Percentiles rank a stretch among this genome's conserved stretches.
phyloP scores from a whole-genome alignment of 2,888 invertebrate species.

The Leucoma salicis region DNA sequence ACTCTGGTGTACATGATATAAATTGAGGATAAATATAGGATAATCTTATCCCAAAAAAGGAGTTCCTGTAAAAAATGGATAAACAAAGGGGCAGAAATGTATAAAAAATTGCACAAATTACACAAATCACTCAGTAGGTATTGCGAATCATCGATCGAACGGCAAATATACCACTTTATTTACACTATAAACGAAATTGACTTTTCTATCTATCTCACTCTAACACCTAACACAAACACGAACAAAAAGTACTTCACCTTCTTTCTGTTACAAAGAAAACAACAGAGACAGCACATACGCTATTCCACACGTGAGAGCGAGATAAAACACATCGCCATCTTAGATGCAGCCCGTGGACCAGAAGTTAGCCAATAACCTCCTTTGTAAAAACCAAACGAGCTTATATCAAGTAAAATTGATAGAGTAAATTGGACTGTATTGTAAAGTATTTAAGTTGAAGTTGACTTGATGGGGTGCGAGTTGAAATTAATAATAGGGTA shows the following conservation, averaged over 20 bases:
- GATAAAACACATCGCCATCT: constrained; percentile 70
- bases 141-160: constrained; percentile 50
- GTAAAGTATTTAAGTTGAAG: constrained; percentile 40
- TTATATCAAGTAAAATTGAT: constrained; percentile 44
- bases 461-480: constrained; percentile 37
- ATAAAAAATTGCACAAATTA: constrained; percentile 9
- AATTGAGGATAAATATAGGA: too few relatives aligned
- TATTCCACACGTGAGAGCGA: constrained; percentile 30
- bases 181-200: constrained; percentile 67
- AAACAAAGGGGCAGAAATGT: constrained; percentile 1
- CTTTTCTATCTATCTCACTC: constrained; percentile 54
- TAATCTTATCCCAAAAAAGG: too few relatives aligned
- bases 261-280: constrained; percentile 70
- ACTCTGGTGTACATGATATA: too few relatives aligned
- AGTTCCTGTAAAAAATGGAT: too few relatives aligned
- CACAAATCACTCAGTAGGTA: constrained; percentile 18
- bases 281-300: constrained; percentile 49
- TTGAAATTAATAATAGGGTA: constrained; percentile 64
- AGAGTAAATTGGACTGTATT: constrained; percentile 54
- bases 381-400: constrained; percentile 46
- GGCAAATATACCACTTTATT: constrained; percentile 63
- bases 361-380: constrained; percentile 77
- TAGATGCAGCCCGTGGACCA: constrained; percentile 78
- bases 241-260: constrained; percentile 61
- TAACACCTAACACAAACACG: constrained; percentile 63